Conservation (phyloP, 2,113 vertebrate genomes). For the Siniperca chuatsi region DNA sequence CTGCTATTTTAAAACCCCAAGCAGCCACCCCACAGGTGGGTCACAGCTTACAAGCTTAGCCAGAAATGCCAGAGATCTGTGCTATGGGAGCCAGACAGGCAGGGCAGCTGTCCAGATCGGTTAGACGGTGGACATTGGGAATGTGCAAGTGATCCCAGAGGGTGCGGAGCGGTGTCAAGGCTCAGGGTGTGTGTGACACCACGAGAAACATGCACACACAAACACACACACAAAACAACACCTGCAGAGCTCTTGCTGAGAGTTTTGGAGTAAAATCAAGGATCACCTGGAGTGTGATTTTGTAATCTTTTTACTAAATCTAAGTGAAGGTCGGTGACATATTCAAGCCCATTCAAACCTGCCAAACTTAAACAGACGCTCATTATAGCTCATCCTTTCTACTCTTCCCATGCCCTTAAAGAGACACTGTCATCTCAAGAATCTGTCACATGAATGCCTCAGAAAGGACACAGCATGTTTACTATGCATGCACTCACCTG, state of each 20-base stretch:
- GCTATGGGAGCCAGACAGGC: constrained; percentile 54
- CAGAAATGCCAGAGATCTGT: constrained; percentile 73
- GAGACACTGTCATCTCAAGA: constrained; percentile 49
- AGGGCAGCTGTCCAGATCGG: constrained; percentile 83
- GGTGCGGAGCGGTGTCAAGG: constrained; percentile 57
- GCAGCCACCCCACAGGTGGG: constrained; percentile 67
- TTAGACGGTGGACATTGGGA: constrained; percentile 76
- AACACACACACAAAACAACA: constrained; percentile 29
- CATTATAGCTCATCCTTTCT: constrained; percentile 32
- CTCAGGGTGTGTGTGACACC: constrained; percentile 62
- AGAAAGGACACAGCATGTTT: constrained; percentile 37
- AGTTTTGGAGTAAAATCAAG: constrained; percentile 19
- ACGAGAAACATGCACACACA: constrained; percentile 35
- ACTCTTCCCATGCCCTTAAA: constrained; percentile 41
- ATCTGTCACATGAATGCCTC: constrained; percentile 25
- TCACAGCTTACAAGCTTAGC: constrained; percentile 61
- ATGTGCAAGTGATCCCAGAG: constrained; percentile 79
- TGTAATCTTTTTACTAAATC: background rate
- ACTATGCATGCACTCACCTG: constrained; percentile 86
- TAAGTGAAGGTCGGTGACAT: constrained; percentile 30
- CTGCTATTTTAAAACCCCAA: constrained; percentile 78
- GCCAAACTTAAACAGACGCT: constrained; percentile 26
- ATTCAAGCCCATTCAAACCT: constrained; percentile 18
- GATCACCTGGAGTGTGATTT: constrained; percentile 6
- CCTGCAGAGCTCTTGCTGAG: constrained; percentile 22